phyloP scores from a whole-genome alignment of 2,888 invertebrate species.

The Parasteatoda lunata region DNA sequence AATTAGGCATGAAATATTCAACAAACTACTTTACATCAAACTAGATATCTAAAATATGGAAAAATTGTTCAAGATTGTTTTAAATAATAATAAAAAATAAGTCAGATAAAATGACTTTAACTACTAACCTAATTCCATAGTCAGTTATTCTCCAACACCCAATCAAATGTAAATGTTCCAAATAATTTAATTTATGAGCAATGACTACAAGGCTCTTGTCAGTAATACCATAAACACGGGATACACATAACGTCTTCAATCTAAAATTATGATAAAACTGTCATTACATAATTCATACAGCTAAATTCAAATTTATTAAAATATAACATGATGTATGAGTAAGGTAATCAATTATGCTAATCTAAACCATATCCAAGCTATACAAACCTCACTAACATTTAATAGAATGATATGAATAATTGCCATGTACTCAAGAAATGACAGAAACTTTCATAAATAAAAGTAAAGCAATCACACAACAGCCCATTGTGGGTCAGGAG shows the following conservation, averaged over 20 bases:
- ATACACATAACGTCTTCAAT: conserved; percentile 77
- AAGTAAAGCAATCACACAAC: too few species aligned
- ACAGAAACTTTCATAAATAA: too few species aligned
- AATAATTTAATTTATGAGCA: conserved; percentile 77
- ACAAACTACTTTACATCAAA: neutral
- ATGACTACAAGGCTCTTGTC: conserved; percentile 79
- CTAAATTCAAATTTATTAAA: too few species aligned
- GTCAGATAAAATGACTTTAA: neutral
- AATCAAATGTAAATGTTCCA: conserved; percentile 80
- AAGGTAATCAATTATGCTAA: too few species aligned
- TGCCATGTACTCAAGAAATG: too few species aligned
- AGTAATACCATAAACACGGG: conserved; percentile 80
- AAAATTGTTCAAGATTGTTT: neutral
- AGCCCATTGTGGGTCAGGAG: too few species aligned
- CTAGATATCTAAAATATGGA: neutral
- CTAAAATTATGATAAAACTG: conserved; percentile 69
- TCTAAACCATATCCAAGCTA: too few species aligned
- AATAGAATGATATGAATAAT: too few species aligned
- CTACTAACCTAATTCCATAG: conserved; percentile 79
- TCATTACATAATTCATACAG: too few species aligned
- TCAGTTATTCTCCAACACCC: conserved; percentile 81
- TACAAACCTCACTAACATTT: too few species aligned
- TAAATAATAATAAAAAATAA: neutral
- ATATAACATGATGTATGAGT: too few species aligned
- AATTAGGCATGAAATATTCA: neutral